phyloP scores from a whole-genome alignment of 1,140 invertebrate genomes.

The Camponotus floridanus region DNA sequence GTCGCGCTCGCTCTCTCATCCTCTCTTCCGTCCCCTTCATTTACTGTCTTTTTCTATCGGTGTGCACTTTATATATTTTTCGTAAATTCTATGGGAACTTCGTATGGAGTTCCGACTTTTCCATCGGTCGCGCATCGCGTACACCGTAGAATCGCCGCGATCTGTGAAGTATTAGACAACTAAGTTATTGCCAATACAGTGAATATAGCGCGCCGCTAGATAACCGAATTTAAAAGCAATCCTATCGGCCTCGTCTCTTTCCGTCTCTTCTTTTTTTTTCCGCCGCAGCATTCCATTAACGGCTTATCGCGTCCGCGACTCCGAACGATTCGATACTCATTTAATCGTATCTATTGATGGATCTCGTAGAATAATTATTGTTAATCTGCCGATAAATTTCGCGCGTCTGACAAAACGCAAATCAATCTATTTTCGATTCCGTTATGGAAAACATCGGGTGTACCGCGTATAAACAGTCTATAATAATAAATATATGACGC shows the following conservation, averaged over 20 bases:
- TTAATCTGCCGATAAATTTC: slow-evolving; percentile 61
- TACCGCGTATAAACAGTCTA: background rate
- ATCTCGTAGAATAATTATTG: slow-evolving; percentile 62
- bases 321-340: slow-evolving; percentile 53
- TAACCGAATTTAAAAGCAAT: slow-evolving; percentile 65
- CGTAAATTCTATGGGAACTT: slow-evolving; percentile 64
- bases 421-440: slow-evolving; percentile 49
- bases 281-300: slow-evolving; percentile 46
- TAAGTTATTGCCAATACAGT: slow-evolving; percentile 58
- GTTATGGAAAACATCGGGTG: background rate
- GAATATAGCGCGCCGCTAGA: slow-evolving; percentile 22
- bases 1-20: slow-evolving; percentile 15
- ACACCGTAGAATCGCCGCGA: slow-evolving; percentile 43
- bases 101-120: slow-evolving; percentile 41
- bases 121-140: slow-evolving; percentile 23
- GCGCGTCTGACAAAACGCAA: slow-evolving; percentile 42
- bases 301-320: slow-evolving; percentile 50
- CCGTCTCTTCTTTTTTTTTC: slow-evolving; percentile 14
- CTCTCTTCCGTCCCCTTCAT: slow-evolving; percentile 16
- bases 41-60: slow-evolving; percentile 27
- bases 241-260: slow-evolving; percentile 47
- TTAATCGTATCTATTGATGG: slow-evolving; percentile 62
- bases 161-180: slow-evolving; percentile 57
- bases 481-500: slow-evolving; percentile 17
- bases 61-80: slow-evolving; percentile 28